Evolutionary conservation across 1,140 invertebrate genomes (phyloP), one percentile per base, ranked within the genome.

Genomic region (Aricia agestis): DNA sequence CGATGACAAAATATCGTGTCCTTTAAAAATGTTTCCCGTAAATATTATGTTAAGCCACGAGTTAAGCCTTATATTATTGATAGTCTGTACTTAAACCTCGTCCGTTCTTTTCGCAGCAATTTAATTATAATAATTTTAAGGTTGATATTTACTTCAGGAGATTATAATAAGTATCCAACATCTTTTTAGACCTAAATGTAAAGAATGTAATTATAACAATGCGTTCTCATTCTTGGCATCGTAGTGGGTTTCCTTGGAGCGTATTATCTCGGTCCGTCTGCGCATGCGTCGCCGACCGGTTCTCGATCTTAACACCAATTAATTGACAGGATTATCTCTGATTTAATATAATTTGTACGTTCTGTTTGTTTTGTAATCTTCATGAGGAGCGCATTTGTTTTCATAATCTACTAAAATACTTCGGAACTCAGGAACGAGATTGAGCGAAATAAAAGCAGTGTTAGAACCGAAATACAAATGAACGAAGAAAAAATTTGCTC

Each of bases 271-370:
- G 79, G 76, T 82, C 82, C 81, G 79, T 82, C 80, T 75, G 84
- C 84, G 87, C 86, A 86, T 83, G 86, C 87, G 84, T 79, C 73
- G 78, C 77, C 78, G 80, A 89, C 86, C 89, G 84, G 87, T 87
- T 89, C 80, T 85, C 81, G 84, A 83, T 87, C 81, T 78, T 88
- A 90, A 90, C 79, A 85, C 87, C 87, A 87, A 91, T 89, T 89
- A 91, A 91, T 91, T 91, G 89, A 91, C 89, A 87, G 85, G 89
- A 89, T 91, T 91, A 91, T 89, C 89, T 89, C 83, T 85, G 89
- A 89, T 89, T 89, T 87, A 91, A 90, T 89, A 89, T 85, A 89
- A 89, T 90, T 89, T 87, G 82, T 86, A 81, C 76, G 80, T 80
- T 76, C 79, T 87, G 85, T 88, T 90, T 90, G 86, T 87, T 89